Evolutionary conservation across 2,888 invertebrate genomes (phyloP).

Genomic region (Drosophila acutilabella): DNA sequence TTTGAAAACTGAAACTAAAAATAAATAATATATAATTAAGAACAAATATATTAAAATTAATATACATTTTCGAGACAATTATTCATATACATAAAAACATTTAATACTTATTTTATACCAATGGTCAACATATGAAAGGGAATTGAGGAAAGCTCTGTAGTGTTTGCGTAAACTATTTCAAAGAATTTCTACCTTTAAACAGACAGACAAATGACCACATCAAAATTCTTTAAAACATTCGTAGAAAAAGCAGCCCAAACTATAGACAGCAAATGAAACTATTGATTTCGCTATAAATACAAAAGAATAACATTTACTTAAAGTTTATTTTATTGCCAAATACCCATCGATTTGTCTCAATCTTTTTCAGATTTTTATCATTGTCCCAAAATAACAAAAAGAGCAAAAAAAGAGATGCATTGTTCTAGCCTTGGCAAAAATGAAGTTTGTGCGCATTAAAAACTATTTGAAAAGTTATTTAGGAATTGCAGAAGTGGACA

Average conservation of each 20-base stretch:
- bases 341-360: constrained; percentile 22
- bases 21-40: too few relatives aligned
- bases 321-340: constrained; percentile 12
- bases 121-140: too few relatives aligned
- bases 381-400: not conserved
- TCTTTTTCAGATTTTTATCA: constrained; percentile 16
- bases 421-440: constrained; percentile 9
- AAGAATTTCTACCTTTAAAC: not conserved
- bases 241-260: too few relatives aligned
- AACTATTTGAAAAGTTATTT: constrained; percentile 65
- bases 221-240: not conserved
- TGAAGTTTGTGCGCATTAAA: constrained; percentile 38
- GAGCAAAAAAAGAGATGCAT: not conserved
- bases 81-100: too few relatives aligned
- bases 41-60: too few relatives aligned
- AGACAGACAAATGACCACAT: not conserved
- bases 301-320: not conserved
- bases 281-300: constrained; percentile 7
- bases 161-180: too few relatives aligned
- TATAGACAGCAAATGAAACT: not conserved
- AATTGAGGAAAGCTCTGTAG: too few relatives aligned
- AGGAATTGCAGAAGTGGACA: constrained; percentile 18
- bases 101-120: too few relatives aligned
- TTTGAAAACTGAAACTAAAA: too few relatives aligned
- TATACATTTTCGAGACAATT: too few relatives aligned